Percentiles rank a stretch among this genome's conserved stretches.
Evolutionary conservation across 2,888 invertebrate genomes (phyloP).

Genomic region (Eilema griseolum): DNA sequence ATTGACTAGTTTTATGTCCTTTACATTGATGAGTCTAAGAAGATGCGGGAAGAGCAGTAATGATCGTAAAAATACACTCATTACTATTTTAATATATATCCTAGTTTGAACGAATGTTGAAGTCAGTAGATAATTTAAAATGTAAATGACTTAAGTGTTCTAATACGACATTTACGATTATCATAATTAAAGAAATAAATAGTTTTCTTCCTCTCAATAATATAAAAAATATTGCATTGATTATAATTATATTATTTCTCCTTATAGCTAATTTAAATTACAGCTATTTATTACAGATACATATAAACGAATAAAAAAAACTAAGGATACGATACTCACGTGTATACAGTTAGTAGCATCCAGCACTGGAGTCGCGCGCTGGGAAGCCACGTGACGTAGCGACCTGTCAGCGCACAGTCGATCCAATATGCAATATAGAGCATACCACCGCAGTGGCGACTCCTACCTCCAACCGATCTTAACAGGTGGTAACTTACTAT

Average conservation of each 20-base stretch:
- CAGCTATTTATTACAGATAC: background rate
- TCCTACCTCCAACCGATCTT: constrained; percentile 65
- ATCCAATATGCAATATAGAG: constrained; percentile 86
- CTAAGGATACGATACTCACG: constrained; percentile 80
- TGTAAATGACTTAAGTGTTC: background rate
- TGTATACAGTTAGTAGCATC: constrained; percentile 91
- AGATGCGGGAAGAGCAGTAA: constrained; percentile 53
- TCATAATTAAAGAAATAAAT: constrained; percentile 2
- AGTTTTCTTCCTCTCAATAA: background rate
- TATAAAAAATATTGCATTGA: background rate
- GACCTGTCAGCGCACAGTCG: constrained; percentile 88
- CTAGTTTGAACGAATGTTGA: constrained; percentile 23
- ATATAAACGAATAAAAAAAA: constrained; percentile 28
- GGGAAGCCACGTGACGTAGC: constrained; percentile 88
- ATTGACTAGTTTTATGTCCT: constrained; percentile 74
- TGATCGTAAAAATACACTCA: constrained; percentile 44
- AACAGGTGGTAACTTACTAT: constrained; percentile 78
- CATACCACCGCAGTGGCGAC: constrained; percentile 85
- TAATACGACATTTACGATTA: constrained; percentile 11
- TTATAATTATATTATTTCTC: background rate
- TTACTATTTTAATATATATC: constrained; percentile 36
- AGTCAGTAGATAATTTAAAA: constrained; percentile 5
- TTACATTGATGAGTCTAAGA: constrained; percentile 76
- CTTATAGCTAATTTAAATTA: background rate
- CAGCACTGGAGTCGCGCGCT: constrained; percentile 88